phyloP scores from a whole-genome alignment of 2,888 invertebrate genomes.

The Agonopterix subpropinquella region DNA sequence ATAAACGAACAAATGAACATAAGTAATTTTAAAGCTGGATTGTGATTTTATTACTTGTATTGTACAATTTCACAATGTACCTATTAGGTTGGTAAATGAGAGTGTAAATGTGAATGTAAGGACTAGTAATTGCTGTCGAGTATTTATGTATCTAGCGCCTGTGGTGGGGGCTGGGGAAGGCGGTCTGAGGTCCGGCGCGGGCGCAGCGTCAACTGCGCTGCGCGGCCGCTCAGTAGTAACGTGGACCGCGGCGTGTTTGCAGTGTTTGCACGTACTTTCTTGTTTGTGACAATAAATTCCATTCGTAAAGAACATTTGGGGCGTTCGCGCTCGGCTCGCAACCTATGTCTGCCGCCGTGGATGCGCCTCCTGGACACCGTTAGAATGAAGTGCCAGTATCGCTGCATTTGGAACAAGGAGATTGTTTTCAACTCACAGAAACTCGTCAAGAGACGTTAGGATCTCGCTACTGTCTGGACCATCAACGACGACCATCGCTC shows the following conservation, averaged over 20 bases:
- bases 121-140: not conserved
- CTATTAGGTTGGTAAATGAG: not conserved
- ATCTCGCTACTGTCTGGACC: slow-evolving; percentile 34
- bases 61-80: too few species aligned
- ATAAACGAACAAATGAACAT: too few species aligned
- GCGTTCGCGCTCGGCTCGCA: slow-evolving; percentile 64
- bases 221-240: slow-evolving; percentile 47
- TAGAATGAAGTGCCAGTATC: slow-evolving; percentile 85
- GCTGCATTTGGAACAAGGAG: slow-evolving; percentile 94
- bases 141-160: slow-evolving; percentile 12
- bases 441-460: slow-evolving; percentile 94
- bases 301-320: slow-evolving; percentile 48
- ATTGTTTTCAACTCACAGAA: slow-evolving; percentile 95
- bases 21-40: too few species aligned
- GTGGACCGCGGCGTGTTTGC: slow-evolving; percentile 54
- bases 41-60: too few species aligned
- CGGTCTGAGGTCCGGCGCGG: slow-evolving; percentile 12
- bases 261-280: slow-evolving; percentile 34
- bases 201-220: slow-evolving; percentile 16
- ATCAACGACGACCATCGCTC: slow-evolving; percentile 61
- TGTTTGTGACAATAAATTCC: slow-evolving; percentile 71
- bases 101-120: slow-evolving; percentile 3
- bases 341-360: slow-evolving; percentile 68
- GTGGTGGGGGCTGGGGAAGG: slow-evolving; percentile 22
- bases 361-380: slow-evolving; percentile 65